phyloP scores from a whole-genome alignment of 2,113 vertebrate species.

The Numenius arquata region DNA sequence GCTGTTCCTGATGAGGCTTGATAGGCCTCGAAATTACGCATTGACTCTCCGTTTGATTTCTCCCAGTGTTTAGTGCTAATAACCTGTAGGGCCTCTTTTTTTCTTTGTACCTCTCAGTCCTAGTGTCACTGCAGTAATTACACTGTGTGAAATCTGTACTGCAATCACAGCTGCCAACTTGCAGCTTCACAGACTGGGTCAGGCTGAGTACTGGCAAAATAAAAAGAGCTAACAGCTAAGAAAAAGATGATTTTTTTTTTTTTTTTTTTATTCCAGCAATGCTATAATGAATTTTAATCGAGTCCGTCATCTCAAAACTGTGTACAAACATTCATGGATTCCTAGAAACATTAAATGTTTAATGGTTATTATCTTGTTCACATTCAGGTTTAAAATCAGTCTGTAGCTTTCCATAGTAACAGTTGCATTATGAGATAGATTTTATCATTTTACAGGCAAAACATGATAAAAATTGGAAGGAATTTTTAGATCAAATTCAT shows the following conservation, averaged over 20 bases:
- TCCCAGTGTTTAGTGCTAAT: conserved; percentile 94
- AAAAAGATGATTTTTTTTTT: conserved; percentile 1
- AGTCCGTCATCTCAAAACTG: conserved; percentile 60
- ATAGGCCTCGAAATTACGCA: conserved; percentile 94
- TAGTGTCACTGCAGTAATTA: conserved; percentile 93
- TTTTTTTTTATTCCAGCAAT: conserved; percentile 20
- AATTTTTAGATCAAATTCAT: neutral
- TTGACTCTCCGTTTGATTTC: conserved; percentile 89
- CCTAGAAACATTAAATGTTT: conserved; percentile 20
- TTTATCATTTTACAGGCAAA: neutral
- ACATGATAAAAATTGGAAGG: neutral
- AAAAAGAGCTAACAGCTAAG: conserved; percentile 71
- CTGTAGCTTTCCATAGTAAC: neutral
- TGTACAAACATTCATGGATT: conserved; percentile 69
- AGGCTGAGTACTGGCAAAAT: conserved; percentile 71
- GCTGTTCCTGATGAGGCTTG: conserved; percentile 96
- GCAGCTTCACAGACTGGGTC: conserved; percentile 81
- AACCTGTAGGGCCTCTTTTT: conserved; percentile 91
- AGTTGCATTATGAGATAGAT: neutral
- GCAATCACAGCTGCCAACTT: conserved; percentile 93
- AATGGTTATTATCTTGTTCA: neutral
- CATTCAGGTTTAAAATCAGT: conserved; percentile 13
- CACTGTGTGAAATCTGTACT: conserved; percentile 95
- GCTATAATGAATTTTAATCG: conserved; percentile 73
- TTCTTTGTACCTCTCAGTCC: conserved; percentile 87